Base-by-base conservation (phyloP, 2,888 invertebrate genomes). In the Alcis repandata region DNA sequence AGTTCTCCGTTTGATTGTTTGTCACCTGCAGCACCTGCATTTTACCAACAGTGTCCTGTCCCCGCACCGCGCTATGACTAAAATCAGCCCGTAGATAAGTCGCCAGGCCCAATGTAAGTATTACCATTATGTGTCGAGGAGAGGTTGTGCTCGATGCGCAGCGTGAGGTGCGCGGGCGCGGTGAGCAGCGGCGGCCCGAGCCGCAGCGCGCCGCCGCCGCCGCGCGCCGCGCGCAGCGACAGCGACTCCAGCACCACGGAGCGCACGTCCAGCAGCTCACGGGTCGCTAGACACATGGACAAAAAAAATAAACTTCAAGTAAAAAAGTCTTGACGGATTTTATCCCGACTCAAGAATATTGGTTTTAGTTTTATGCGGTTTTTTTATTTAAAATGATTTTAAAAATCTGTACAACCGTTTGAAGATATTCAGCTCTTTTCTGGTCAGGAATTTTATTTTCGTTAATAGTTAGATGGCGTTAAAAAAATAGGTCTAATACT, bases 111-210 rank as follows among this genome's bases (percentile, higher is more conserved):
- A 1, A 1, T 2, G 22, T 10, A 1, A 2, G 8, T 7, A 13
- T 63, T 69, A 91, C 94, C 94, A 69, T 94, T 92, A 73, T 94
- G 94, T 48, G 90, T 88, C 51, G 94, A 94, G 76, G 96, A 95
- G 68, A 98, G 92, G 92, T 98, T 98, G 59, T 96, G 94, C 84
- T 98, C 98, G 10, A 98, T 95, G 81, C 96, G 96, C 59, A 99
- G 92, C 71, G 95, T 94, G 68, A 99, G 92, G 72, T 96, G 95
- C 73, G 98, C 97, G 74, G 97, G 97, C 79, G 98, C 96, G 46
- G 96, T 96, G 62, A 99, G 94, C 70, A 98, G 90, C 20, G 96
- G 95, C 20, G 95, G 94, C 1, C 96, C 96, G 56, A 62, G 56
- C 63, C 92, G 82, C 80, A 77, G 74, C 0, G 95, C 96, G 4